phyloP scores from a whole-genome alignment of 2,888 invertebrate species.

The Tiphia femorata region DNA sequence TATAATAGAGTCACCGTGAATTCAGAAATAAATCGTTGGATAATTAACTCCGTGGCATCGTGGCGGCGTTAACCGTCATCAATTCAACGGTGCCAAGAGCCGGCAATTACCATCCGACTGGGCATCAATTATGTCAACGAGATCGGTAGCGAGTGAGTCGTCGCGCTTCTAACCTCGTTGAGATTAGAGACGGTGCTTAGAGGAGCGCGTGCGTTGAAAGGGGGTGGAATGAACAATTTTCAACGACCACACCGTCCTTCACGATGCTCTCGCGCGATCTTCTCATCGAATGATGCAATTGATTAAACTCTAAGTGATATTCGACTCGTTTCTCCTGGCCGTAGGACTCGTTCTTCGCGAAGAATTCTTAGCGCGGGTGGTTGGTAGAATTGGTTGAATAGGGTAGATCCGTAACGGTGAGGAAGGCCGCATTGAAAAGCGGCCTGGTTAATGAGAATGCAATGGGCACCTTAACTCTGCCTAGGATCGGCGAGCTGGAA shows the following conservation, averaged over 20 bases:
- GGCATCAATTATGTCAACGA: constrained; percentile 46
- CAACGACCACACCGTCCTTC: too few relatives aligned
- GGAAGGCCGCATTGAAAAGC: constrained; percentile 40
- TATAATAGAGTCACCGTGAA: constrained; percentile 35
- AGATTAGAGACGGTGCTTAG: too few relatives aligned
- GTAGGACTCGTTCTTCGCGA: too few relatives aligned
- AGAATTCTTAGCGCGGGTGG: too few relatives aligned
- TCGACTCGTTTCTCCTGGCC: too few relatives aligned
- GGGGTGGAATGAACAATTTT: too few relatives aligned
- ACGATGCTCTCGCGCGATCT: too few relatives aligned
- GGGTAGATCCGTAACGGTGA: constrained; percentile 22
- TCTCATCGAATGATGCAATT: too few relatives aligned
- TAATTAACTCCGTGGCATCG: constrained; percentile 29
- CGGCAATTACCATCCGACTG: constrained; percentile 37
- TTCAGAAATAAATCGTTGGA: constrained; percentile 38
- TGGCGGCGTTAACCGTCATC: constrained; percentile 40
- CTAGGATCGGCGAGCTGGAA: constrained; percentile 46
- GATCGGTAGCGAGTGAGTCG: constrained; percentile 32
- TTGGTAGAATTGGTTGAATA: too few relatives aligned
- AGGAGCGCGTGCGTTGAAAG: too few relatives aligned
- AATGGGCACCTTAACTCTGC: constrained; percentile 51
- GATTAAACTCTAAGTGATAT: too few relatives aligned
- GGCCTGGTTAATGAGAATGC: constrained; percentile 53
- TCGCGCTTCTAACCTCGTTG: too few relatives aligned
- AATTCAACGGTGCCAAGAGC: constrained; percentile 36